Conservation (phyloP, 2,797 vertebrate species). For the Paramormyrops hopkinsi region DNA sequence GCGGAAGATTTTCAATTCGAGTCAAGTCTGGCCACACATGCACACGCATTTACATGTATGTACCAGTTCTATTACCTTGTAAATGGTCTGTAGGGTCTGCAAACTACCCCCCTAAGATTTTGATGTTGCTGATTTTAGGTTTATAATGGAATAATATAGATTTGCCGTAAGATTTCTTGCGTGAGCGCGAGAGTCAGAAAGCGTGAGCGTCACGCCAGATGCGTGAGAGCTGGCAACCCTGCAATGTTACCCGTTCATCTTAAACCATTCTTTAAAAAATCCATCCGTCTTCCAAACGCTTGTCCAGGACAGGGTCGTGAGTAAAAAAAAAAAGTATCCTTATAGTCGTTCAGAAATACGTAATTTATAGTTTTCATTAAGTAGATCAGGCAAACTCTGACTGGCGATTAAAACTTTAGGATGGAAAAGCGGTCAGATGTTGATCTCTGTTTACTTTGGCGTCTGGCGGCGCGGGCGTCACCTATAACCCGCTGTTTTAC, state of each 20-base stretch:
- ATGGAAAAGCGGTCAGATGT: not conserved
- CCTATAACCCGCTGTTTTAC: not conserved
- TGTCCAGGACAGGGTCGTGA: not conserved
- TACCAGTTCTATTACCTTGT: not conserved
- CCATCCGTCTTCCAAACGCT: not conserved
- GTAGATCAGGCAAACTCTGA: not conserved
- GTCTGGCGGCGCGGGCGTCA: not conserved
- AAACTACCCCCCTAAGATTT: not conserved
- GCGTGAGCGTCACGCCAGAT: no score
- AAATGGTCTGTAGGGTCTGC: not conserved
- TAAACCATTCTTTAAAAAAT: not conserved
- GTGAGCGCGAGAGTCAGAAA: not conserved
- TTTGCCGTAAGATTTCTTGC: not conserved
- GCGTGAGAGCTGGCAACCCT: not conserved
- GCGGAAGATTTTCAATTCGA: not conserved
- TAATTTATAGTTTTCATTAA: not conserved
- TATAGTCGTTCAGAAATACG: not conserved
- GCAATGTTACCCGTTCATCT: not conserved
- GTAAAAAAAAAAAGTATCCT: not conserved
- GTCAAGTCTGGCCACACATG: not conserved
- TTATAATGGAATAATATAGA: not conserved
- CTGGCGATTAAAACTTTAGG: not conserved
- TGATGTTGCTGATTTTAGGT: not conserved
- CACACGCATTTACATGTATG: not conserved
- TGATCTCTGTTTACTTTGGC: not conserved